phyloP scores from a whole-genome alignment of 2,113 vertebrate species.

The Harpagus bidentatus region DNA sequence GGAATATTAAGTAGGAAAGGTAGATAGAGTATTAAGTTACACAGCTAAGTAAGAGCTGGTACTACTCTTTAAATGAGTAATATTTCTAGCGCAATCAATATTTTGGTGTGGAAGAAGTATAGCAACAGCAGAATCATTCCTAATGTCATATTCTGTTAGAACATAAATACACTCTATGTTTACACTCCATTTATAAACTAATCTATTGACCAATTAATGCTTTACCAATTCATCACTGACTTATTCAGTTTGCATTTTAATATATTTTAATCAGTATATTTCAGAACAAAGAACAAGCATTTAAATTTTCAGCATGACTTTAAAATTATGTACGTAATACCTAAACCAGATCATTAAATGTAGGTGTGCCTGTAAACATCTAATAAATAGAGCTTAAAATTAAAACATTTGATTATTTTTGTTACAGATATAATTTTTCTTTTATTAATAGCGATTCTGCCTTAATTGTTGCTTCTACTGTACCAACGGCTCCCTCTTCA shows the following conservation, averaged over 20 bases:
- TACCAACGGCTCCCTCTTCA: slow-evolving; percentile 51
- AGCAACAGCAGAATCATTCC: neutral
- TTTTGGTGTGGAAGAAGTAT: neutral
- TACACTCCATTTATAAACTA: neutral
- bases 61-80: neutral
- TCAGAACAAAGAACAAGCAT: neutral
- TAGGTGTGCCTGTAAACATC: neutral
- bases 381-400: neutral
- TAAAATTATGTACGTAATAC: neutral
- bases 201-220: neutral
- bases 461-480: neutral
- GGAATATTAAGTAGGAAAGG: neutral
- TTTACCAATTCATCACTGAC: neutral
- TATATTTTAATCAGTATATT: neutral
- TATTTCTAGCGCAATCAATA: neutral
- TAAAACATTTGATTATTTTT: neutral
- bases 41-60: neutral
- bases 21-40: neutral
- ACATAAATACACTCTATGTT: neutral
- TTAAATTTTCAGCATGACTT: neutral
- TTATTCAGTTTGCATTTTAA: neutral
- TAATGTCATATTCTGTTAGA: neutral
- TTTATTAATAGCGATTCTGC: neutral
- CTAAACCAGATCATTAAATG: neutral
- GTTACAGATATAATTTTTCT: neutral